phyloP scores from a whole-genome alignment of 2,888 invertebrate genomes.

The Dilophus febrilis region DNA sequence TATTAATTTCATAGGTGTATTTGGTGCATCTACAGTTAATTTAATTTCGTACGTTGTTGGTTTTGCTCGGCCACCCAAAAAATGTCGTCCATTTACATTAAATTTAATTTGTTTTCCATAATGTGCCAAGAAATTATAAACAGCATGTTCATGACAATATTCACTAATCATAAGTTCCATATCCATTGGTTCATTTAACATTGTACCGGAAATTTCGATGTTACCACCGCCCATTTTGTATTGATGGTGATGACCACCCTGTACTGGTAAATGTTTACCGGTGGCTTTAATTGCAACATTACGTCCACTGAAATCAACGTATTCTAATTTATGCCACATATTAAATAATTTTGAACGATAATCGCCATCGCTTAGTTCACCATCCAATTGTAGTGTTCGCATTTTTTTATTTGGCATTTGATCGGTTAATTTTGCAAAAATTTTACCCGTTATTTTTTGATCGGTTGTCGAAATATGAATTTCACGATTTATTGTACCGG shows the following conservation, averaged over 20 bases:
- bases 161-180: constrained; percentile 20
- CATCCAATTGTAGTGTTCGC: constrained; percentile 27
- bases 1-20: constrained; percentile 38
- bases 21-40: constrained; percentile 35
- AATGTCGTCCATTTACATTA: constrained; percentile 31
- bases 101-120: constrained; percentile 31
- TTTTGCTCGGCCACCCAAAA: constrained; percentile 22
- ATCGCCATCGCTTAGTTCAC: constrained; percentile 28
- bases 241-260: constrained; percentile 9
- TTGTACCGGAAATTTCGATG: constrained; percentile 23
- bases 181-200: constrained; percentile 19
- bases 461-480: constrained; percentile 30
- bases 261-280: constrained; percentile 26
- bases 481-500: constrained; percentile 22
- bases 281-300: constrained; percentile 26
- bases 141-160: constrained; percentile 19
- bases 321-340: constrained; percentile 24
- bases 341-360: constrained; percentile 28
- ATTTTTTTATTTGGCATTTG: constrained; percentile 14
- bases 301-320: constrained; percentile 32
- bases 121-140: constrained; percentile 29
- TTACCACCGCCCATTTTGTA: constrained; percentile 16
- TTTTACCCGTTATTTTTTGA: constrained; percentile 25
- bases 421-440: constrained; percentile 34
- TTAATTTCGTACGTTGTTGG: constrained; percentile 33